Percentiles rank a stretch among this genome's conserved stretches.
Evolutionary conservation across 2,888 invertebrate genomes (phyloP).

Genomic region (Drosophila monieri): DNA sequence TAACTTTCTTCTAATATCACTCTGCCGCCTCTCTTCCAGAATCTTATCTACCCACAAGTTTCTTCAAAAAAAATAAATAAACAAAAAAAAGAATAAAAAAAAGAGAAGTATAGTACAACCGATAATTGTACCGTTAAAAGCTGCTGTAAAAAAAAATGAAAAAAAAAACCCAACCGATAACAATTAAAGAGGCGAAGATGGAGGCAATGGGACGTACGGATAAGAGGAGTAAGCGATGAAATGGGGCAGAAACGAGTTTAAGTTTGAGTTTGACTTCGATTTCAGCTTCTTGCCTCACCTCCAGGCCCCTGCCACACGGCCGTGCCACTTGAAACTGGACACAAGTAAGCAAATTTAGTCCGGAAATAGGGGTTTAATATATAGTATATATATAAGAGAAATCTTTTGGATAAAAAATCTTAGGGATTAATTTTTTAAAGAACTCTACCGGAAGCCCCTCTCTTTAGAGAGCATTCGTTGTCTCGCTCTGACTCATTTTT

Average conservation of each 20-base stretch:
- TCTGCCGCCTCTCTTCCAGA: conserved; percentile 20
- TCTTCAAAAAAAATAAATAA: conserved; percentile 18
- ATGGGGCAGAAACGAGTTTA: conserved; percentile 58
- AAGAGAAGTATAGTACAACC: conserved; percentile 5
- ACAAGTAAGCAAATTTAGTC: conserved; percentile 11
- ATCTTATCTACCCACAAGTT: conserved; percentile 45
- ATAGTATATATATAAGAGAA: too few relatives aligned
- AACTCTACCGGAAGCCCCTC: too few relatives aligned
- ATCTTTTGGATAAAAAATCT: background rate
- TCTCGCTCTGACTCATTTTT: conserved; percentile 18
- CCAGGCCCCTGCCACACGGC: background rate
- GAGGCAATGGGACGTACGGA: background rate
- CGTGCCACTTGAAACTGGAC: conserved; percentile 2
- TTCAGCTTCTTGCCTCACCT: conserved; percentile 26
- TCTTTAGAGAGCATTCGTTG: conserved; percentile 16
- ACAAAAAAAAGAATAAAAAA: background rate
- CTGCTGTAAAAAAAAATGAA: conserved; percentile 49
- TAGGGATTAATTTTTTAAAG: background rate
- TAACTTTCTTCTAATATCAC: conserved; percentile 40
- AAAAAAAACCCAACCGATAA: conserved; percentile 62
- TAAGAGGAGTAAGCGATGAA: conserved; percentile 9
- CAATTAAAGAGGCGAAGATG: conserved; percentile 61
- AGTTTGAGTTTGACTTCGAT: conserved; percentile 26
- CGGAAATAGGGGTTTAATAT: background rate
- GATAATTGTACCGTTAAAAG: conserved; percentile 64